Evolutionary conservation across 2,797 vertebrate genomes (phyloP).

Genomic region (Gallirallus australis): DNA sequence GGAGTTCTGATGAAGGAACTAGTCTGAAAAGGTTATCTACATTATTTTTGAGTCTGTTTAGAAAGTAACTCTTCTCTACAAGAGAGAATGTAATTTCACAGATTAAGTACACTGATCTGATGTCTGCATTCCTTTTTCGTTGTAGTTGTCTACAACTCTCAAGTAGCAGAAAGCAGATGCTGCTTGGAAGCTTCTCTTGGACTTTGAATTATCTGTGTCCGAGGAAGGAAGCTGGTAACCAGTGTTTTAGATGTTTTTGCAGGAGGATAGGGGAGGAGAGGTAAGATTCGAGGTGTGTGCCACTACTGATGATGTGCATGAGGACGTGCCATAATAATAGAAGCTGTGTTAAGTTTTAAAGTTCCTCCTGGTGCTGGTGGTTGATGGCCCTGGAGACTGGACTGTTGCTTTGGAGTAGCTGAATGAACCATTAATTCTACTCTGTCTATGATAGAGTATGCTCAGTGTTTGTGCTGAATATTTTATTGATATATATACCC

Average conservation of each 20-base stretch:
- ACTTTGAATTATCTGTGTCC: background rate
- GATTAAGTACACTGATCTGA: background rate
- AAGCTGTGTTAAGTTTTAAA: background rate
- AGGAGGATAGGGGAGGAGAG: background rate
- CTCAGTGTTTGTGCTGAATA: background rate
- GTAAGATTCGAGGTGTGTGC: background rate
- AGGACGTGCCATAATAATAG: rapidly evolving
- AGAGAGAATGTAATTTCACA: background rate
- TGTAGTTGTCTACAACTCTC: background rate
- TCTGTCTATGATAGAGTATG: background rate
- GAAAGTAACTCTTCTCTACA: background rate
- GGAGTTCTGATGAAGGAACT: background rate
- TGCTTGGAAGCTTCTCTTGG: background rate
- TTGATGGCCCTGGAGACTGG: background rate
- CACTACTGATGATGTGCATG: background rate
- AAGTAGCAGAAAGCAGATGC: background rate
- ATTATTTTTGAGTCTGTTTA: background rate
- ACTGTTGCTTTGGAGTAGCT: background rate
- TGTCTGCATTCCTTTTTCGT: background rate
- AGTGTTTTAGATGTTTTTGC: background rate
- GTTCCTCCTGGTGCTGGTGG: background rate
- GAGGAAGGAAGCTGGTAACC: background rate
- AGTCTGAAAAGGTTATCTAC: background rate
- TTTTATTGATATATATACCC: rapidly evolving
- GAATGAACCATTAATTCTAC: background rate